Base-by-base conservation (phyloP, 2,797 vertebrate genomes). In the Halcyon chelicuti region DNA sequence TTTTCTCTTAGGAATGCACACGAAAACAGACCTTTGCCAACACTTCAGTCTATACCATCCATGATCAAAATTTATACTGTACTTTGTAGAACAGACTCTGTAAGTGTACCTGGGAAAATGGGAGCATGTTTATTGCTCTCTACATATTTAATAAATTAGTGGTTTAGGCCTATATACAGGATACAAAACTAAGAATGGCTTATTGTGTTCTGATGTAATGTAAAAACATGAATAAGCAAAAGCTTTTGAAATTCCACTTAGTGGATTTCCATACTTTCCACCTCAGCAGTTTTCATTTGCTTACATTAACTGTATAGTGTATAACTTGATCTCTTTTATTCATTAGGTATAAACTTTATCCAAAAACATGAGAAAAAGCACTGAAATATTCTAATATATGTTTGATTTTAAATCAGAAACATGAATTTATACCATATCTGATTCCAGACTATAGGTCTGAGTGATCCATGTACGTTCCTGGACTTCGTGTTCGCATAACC, bases 181-280 rank as follows among this genome's bases (percentile, higher is more conserved):
- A 65, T 25, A 57, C 8, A 67, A 78, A 71, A 5, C 6, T 84
- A 51, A 80, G 18, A 66, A 78, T 37, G 3, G 52, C 21, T 68
- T 54, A 14, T 9, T 44, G 2, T 54, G 17, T 87, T 68, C n/a
- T 0, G 0, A 4, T 39, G 5, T 47, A 66, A 51, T 42, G 5
- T 17, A 71, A 78, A 70, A 61, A 57, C 7, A 37, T 33, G 12
- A 86, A 46, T 55, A 78, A 65, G 4, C 13, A 77, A 82, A 54
- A 60, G 2, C 5, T 86, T 76, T 65, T 46, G 13, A 52, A 25
- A 52, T 76, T 82, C 16, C 2, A n/a, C 4, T 40, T 28, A 28
- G 4, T 26, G 20, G 5, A 57, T 70, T 66, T 60, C 14, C 23
- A 82, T 39, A 75, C 5, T 46, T 74, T 60, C 2, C 13, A 5